These are phyloP conservation scores for Rhizoglyphus robini DNA, from an alignment of 1,140 invertebrate genomes.

Conservation along the genomic window DNA sequence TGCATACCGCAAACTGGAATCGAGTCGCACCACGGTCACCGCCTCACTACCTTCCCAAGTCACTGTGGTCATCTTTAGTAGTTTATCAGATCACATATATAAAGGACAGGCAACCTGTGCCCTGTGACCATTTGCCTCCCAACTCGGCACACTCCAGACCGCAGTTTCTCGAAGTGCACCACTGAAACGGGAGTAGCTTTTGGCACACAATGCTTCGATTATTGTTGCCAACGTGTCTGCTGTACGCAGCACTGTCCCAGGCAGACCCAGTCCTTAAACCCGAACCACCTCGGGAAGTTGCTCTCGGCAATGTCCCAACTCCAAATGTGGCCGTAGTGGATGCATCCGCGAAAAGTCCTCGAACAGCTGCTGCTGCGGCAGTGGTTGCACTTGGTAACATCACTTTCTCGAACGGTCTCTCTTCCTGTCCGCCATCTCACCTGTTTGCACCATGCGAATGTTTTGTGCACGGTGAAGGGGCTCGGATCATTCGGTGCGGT, in stretches of 20 bases:
- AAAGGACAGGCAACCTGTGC: too few species aligned
- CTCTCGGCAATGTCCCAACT: slow-evolving; percentile 42
- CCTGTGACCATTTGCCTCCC: background rate
- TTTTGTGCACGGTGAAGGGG: background rate
- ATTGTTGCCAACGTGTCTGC: background rate
- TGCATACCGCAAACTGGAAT: too few species aligned
- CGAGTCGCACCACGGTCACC: too few species aligned
- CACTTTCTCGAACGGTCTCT: background rate
- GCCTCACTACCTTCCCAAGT: too few species aligned
- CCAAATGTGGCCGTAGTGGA: background rate
- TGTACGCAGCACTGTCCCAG: background rate
- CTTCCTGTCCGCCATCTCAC: slow-evolving; percentile 15
- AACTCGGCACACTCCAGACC: too few species aligned
- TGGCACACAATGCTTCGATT: background rate
- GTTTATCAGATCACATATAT: too few species aligned
- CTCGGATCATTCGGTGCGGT: slow-evolving; percentile 2
- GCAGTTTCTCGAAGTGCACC: too few species aligned
- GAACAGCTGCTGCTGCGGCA: slow-evolving; percentile 9
- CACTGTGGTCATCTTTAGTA: too few species aligned
- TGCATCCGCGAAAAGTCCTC: background rate
- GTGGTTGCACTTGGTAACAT: background rate
- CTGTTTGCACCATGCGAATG: slow-evolving; percentile 17
- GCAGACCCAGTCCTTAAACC: slow-evolving; percentile 48
- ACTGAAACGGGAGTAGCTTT: too few species aligned
- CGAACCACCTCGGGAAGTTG: background rate